Evolutionary conservation across 1,140 invertebrate genomes (phyloP), one percentile per base, ranked within the genome.

Genomic region (Eulimnadia texana): DNA sequence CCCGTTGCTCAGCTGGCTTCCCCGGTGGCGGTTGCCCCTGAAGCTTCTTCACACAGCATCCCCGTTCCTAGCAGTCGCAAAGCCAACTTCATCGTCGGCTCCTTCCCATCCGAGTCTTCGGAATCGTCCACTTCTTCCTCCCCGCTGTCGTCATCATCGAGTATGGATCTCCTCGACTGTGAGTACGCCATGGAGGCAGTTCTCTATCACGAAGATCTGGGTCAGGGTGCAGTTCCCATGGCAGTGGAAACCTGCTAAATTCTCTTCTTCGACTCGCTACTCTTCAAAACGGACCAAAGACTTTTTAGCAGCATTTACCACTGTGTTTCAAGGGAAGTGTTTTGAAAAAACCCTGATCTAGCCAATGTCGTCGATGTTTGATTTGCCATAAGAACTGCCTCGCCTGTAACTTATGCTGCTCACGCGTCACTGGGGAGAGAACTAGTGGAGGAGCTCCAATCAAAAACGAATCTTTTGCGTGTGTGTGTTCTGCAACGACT

Each of bases 51-150:
- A 29, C 33, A 27, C 55, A 42, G 55, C 28, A 57, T 57, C 9
- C 55, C 55, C n/a, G 55, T 57, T n/a, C 55, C 55, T 3, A 28
- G 24, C 0, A 20, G 24, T 29, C 55, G 55, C 22, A 27, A 33
- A 9, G 55, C 55, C n/a, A 29, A 27, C 13, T 57, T 57, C 28
- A 33, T 33, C 6, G 22, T 57, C 27, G 55, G 55, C 3, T 27
- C 27, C 6, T 61, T 63, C 42, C 61, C 61, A 61, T 65, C 61
- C 33, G 54, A 27, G 20, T 63, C 63, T 28, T 61, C 58, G 25
- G 58, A 24, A 49, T 62, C 60, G 33, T 64, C 67, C 22, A 66
- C 66, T n/a, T 33, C 65, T 11, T 64, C 62, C 51, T 64, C 67
- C 23, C 66, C 66, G 16, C 33, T 64, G 10, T 64, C 62, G 63